These are phyloP conservation scores for Nemotelus nigrinus DNA, from an alignment of 2,888 invertebrate species.

Conservation along the genomic window DNA sequence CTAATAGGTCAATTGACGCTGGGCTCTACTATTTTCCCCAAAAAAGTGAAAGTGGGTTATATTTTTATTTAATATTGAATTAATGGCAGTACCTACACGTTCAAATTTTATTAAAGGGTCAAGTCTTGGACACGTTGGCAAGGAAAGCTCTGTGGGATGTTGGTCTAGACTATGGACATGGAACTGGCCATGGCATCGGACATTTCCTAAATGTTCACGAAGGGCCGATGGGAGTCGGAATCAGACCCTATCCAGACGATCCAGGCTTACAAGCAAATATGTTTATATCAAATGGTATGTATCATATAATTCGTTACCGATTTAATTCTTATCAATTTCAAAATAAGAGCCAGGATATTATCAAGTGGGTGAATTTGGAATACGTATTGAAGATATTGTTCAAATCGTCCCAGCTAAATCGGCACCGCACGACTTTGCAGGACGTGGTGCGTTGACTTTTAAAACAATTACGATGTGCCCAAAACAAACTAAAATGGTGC, in stretches of 20 bases:
- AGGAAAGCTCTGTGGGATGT: constrained; percentile 83
- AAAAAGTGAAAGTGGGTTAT: constrained; percentile 66
- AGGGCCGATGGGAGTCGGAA: constrained; percentile 80
- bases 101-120: constrained; percentile 54
- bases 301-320: neutral
- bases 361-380: constrained; percentile 85
- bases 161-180: constrained; percentile 88
- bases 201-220: constrained; percentile 92
- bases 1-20: constrained; percentile 85
- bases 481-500: constrained; percentile 86
- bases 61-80: neutral
- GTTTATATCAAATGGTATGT: constrained; percentile 73
- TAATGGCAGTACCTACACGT: neutral
- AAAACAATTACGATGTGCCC: constrained; percentile 90
- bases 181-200: constrained; percentile 93
- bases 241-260: constrained; percentile 71
- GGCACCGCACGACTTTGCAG: constrained; percentile 70
- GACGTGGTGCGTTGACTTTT: constrained; percentile 84
- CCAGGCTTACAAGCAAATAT: constrained; percentile 76
- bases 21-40: constrained; percentile 78
- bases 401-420: constrained; percentile 71
- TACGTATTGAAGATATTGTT: constrained; percentile 87
- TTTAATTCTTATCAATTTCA: neutral
- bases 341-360: constrained; percentile 87
- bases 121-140: constrained; percentile 77